Conservation (phyloP, 2,888 invertebrate species). For the Electrophaes corylata region DNA sequence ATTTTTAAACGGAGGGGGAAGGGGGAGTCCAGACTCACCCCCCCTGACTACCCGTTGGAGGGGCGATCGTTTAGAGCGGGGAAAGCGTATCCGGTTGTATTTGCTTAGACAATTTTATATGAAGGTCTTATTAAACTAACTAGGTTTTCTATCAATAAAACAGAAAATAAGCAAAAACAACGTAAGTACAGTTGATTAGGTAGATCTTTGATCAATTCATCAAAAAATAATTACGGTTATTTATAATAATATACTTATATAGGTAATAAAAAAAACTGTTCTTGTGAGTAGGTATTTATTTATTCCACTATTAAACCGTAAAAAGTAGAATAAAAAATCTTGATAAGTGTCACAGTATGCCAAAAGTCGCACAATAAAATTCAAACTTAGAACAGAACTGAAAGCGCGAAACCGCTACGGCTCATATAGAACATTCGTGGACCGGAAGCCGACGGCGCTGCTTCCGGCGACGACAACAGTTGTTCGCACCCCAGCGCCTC, state of each 20-base stretch:
- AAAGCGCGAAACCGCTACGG: conserved; percentile 59
- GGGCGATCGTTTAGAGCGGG: conserved; percentile 48
- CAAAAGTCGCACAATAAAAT: conserved; percentile 33
- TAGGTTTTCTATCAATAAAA: background rate
- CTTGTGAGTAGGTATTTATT: too few species aligned
- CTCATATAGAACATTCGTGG: conserved; percentile 68
- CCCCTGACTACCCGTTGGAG: conserved; percentile 32
- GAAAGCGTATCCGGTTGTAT: conserved; percentile 57
- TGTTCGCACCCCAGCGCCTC: conserved; percentile 79
- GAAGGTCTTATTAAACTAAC: conserved; percentile 10
- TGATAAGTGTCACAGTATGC: conserved; percentile 16
- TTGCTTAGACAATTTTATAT: conserved; percentile 42
- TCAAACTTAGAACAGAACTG: conserved; percentile 51
- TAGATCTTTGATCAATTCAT: too few species aligned
- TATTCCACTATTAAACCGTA: conserved; percentile 1
- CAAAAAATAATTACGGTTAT: too few species aligned
- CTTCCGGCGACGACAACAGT: conserved; percentile 76
- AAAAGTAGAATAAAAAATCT: conserved; percentile 7
- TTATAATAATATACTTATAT: too few species aligned
- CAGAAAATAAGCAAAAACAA: too few species aligned
- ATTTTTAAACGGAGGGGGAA: conserved; percentile 74
- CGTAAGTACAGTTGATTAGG: too few species aligned
- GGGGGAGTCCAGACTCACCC: conserved; percentile 38
- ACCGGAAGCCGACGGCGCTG: conserved; percentile 77
- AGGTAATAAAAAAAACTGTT: background rate